Conservation (phyloP, 2,113 vertebrate genomes). For the Eulacestoma nigropectus region DNA sequence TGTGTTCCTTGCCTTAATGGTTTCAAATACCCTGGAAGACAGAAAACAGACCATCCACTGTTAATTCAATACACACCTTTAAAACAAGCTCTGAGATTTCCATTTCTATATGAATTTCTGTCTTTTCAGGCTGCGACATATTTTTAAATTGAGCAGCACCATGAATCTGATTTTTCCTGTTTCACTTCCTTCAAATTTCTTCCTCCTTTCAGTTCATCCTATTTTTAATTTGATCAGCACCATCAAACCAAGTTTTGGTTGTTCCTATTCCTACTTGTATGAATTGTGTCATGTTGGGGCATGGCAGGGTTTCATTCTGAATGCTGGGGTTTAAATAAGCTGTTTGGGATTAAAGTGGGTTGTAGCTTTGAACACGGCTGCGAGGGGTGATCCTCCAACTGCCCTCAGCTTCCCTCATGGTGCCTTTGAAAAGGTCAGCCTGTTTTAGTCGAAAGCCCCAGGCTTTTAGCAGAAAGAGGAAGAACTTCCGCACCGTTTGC, state of each 20-base stretch:
- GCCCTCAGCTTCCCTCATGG: not conserved
- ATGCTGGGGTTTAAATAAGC: not conserved
- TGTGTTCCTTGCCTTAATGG: not conserved
- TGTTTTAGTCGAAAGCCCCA: not conserved
- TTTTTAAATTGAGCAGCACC: not conserved
- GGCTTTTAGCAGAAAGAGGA: not conserved
- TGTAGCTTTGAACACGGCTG: rapidly evolving
- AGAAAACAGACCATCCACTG: not conserved
- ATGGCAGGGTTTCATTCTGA: rapidly evolving
- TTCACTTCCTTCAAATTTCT: not conserved
- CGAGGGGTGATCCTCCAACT: not conserved
- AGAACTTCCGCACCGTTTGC: not conserved
- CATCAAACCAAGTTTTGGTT: not conserved
- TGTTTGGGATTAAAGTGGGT: rapidly evolving
- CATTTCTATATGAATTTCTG: rapidly evolving
- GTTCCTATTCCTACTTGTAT: not conserved
- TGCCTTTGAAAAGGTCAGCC: not conserved
- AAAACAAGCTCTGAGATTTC: too few species aligned
- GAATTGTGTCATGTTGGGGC: too few species aligned
- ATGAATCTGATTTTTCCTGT: too few species aligned
- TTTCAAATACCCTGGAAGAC: not conserved
- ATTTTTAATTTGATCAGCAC: not conserved
- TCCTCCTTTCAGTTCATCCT: too few species aligned
- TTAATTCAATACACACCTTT: too few species aligned
- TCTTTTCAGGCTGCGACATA: not conserved